Conservation (phyloP, 2,888 invertebrate genomes). For the Drosophila rubida region DNA sequence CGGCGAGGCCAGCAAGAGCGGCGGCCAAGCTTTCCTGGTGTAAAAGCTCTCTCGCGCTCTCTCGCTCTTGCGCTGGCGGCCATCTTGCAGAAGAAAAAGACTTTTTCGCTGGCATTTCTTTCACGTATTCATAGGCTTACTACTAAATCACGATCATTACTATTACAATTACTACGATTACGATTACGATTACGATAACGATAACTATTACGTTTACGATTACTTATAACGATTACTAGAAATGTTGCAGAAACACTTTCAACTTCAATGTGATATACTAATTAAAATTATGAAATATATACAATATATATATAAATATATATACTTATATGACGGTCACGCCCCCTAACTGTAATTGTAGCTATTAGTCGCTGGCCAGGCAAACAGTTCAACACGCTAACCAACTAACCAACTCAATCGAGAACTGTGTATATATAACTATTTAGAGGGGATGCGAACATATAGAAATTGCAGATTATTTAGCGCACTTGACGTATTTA, state of each 20-base stretch:
- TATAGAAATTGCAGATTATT: constrained; percentile 52
- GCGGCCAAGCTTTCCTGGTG: constrained; percentile 84
- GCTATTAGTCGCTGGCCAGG: constrained; percentile 62
- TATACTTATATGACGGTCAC: constrained; percentile 19
- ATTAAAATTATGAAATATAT: constrained; percentile 54
- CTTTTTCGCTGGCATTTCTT: constrained; percentile 81
- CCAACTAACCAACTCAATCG: constrained; percentile 52
- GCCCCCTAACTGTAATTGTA: constrained; percentile 62
- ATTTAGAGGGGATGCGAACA: constrained; percentile 32
- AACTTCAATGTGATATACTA: constrained; percentile 78
- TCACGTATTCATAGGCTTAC: constrained; percentile 60
- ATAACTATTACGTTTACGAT: not conserved
- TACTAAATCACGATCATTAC: constrained; percentile 56
- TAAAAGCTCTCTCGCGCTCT: constrained; percentile 56
- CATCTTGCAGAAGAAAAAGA: constrained; percentile 78
- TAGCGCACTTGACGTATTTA: constrained; percentile 79
- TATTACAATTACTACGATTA: constrained; percentile 32
- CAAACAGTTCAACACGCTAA: constrained; percentile 54
- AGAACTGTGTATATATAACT: not conserved
- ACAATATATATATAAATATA: constrained; percentile 34
- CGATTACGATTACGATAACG: too few relatives aligned
- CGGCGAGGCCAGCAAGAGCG: constrained; percentile 67
- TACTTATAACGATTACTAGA: constrained; percentile 67
- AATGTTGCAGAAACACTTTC: constrained; percentile 78
- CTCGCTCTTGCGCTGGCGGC: constrained; percentile 70